Evolutionary conservation across 2,888 invertebrate species (phyloP), one percentile per base, ranked within the genome.

Genomic region (Apomyelois bistriatella): DNA sequence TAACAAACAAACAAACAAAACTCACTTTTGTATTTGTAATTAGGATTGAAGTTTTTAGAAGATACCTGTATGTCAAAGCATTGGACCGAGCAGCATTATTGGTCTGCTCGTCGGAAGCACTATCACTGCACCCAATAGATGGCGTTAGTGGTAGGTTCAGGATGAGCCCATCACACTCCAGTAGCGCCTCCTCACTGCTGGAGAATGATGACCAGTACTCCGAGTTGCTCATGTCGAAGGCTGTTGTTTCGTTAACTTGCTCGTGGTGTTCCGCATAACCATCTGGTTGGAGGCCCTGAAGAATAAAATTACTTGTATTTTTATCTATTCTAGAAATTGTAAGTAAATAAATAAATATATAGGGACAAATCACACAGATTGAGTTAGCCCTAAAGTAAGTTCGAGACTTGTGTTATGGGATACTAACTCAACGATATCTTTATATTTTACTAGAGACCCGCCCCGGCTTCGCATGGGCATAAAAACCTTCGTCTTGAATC

Each of bases 191-290:
- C 70, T 95, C 95, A 42, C 95, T 95, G 74, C 94, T 94, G 13
- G 95, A 95, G 84, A 95, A 95, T 0, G 95, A 95, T 0, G 95
- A 95, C 94, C 94, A 95, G 81, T 94, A 95, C 75, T 95, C 95
- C 0, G 95, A 95, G 81, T 94, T 94, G 62, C 94, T 94, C 82
- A 93, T 92, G 69, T 95, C 95, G 63, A 94, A 91, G 5, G 92
- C 71, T 0, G 92, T 93, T 0, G 93, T 93, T 68, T 94, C 93
- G 78, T 94, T 94, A 9, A 94, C 80, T 1, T 84, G 86, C 0
- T 92, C 92, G 67, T 93, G 92, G 64, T 93, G 92, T 52, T 93
- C 93, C 0, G 93, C 94, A 66, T 91, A 93, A 2, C 92, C 94
- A 63, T 94, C 94, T 8, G 93, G 92, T 40, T 85, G 80, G 7